These are phyloP conservation scores for Steinernema hermaphroditum DNA, from an alignment of 2,888 invertebrate species.

Conservation along the genomic window DNA sequence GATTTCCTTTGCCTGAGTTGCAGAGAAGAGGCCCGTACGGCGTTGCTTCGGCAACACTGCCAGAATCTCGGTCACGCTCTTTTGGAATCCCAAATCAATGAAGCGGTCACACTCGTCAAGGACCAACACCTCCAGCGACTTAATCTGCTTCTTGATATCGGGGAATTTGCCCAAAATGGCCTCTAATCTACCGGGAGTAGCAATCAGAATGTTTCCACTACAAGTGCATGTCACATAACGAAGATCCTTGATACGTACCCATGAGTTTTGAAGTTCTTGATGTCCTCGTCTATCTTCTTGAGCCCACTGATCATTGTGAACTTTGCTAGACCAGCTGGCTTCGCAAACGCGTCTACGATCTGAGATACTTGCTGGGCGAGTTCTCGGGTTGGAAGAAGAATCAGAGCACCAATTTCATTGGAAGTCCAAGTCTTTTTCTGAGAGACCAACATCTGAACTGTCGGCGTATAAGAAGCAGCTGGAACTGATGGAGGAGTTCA, in stretches of 20 bases:
- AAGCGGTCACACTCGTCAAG: slow-evolving; percentile 95
- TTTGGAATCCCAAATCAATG: slow-evolving; percentile 86
- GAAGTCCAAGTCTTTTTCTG: slow-evolving; percentile 37
- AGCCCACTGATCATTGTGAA: slow-evolving; percentile 68
- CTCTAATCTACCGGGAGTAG: slow-evolving; percentile 90
- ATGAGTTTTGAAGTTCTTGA: slow-evolving; percentile 48
- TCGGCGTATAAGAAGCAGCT: slow-evolving; percentile 88
- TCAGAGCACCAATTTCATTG: slow-evolving; percentile 78
- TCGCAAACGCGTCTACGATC: slow-evolving; percentile 62
- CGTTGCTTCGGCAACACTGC: slow-evolving; percentile 87
- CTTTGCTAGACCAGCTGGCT: slow-evolving; percentile 41
- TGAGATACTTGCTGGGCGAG: slow-evolving; percentile 84
- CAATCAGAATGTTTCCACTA: slow-evolving; percentile 82
- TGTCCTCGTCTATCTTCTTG: slow-evolving; percentile 41
- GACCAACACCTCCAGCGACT: slow-evolving; percentile 79
- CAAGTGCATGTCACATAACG: no score
- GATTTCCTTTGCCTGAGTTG: slow-evolving; percentile 93
- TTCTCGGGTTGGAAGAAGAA: slow-evolving; percentile 94
- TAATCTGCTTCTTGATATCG: slow-evolving; percentile 44
- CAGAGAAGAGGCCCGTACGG: slow-evolving; percentile 95
- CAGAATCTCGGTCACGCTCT: slow-evolving; percentile 80
- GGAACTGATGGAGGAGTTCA: slow-evolving; percentile 82
- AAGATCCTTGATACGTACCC: slow-evolving; percentile 41
- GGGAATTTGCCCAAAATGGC: slow-evolving; percentile 72
- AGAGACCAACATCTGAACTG: slow-evolving; percentile 76